Evolutionary conservation across 1,140 invertebrate genomes (phyloP).

Genomic region (Drosophila bifasciata): DNA sequence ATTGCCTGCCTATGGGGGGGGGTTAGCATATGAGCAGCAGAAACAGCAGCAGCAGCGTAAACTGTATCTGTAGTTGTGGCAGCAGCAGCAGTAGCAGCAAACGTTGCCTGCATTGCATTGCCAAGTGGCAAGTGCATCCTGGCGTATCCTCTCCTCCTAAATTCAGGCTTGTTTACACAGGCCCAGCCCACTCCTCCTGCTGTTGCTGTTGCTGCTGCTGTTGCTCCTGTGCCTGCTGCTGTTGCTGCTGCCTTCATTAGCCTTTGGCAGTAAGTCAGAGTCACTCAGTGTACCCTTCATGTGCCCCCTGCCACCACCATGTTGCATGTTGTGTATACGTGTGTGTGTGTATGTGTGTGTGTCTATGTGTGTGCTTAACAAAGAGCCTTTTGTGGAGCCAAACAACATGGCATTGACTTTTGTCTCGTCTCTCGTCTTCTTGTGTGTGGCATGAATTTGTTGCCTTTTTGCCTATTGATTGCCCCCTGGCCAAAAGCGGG

Average conservation of each 20-base stretch:
- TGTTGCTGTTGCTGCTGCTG: constrained; percentile 6
- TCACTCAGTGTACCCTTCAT: constrained; percentile 35
- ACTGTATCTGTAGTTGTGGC: constrained; percentile 4
- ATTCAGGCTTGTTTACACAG: constrained; percentile 7
- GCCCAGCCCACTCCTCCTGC: background rate
- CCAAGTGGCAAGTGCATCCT: constrained; percentile 70
- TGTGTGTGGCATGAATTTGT: constrained; percentile 40
- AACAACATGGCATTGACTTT: constrained; percentile 73
- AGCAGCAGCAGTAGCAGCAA: background rate
- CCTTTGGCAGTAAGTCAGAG: constrained; percentile 79
- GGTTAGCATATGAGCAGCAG: constrained; percentile 54
- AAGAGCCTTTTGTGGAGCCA: constrained; percentile 61
- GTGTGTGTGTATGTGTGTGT: constrained; percentile 11
- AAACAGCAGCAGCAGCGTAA: background rate
- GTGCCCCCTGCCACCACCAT: constrained; percentile 8
- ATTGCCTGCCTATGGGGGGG: constrained; percentile 32
- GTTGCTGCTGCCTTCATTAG: constrained; percentile 66
- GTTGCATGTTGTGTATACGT: background rate
- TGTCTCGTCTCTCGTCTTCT: constrained; percentile 35
- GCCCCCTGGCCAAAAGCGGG: constrained; percentile 25
- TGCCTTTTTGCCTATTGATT: constrained; percentile 43
- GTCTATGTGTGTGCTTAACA: constrained; percentile 55
- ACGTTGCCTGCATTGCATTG: constrained; percentile 51
- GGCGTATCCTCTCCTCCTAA: constrained; percentile 39
- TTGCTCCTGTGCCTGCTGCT: constrained; percentile 8